A percentile compares a stretch with the other conserved stretches of the same genome.
Evolutionary conservation across 2,888 invertebrate genomes (phyloP).

Genomic region (Zaprionus obscuricornis): DNA sequence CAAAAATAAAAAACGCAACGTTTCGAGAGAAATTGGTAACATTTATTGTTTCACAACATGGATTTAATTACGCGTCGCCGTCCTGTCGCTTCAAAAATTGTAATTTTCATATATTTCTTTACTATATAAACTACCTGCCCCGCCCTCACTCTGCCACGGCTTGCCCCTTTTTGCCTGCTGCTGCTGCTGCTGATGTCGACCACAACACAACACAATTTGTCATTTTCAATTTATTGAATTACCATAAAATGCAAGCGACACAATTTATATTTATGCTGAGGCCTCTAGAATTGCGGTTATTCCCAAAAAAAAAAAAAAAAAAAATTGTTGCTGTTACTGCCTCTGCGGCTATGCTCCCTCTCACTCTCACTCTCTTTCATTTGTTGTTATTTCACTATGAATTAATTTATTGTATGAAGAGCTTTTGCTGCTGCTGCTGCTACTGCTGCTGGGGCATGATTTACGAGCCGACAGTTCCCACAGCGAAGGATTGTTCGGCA

Average conservation of each 20-base stretch:
- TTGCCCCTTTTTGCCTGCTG: conserved; percentile 12
- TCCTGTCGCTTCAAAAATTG: conserved; percentile 37
- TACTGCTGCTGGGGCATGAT: conserved; percentile 52
- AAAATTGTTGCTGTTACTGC: conserved; percentile 26
- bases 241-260: conserved; percentile 66
- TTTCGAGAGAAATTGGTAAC: conserved; percentile 42
- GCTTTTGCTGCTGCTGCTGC: conserved; percentile 47
- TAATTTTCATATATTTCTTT: conserved; percentile 4
- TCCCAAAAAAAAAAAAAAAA: too few species aligned
- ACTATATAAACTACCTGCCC: background rate
- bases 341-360: conserved; percentile 12
- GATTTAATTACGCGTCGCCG: conserved; percentile 65
- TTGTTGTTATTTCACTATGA: conserved; percentile 47
- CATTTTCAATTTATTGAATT: conserved; percentile 77
- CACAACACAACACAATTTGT: conserved; percentile 76
- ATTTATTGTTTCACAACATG: conserved; percentile 65
- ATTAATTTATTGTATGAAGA: conserved; percentile 60
- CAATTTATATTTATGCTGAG: conserved; percentile 67
- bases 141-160: background rate
- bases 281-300: conserved; percentile 42
- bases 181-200: conserved; percentile 32
- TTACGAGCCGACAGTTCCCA: conserved; percentile 51
- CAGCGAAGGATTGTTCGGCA: conserved; percentile 23
- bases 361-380: conserved; percentile 4
- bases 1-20: too few species aligned